phyloP scores from a whole-genome alignment of 2,888 invertebrate species.

The Netelia virgata region DNA sequence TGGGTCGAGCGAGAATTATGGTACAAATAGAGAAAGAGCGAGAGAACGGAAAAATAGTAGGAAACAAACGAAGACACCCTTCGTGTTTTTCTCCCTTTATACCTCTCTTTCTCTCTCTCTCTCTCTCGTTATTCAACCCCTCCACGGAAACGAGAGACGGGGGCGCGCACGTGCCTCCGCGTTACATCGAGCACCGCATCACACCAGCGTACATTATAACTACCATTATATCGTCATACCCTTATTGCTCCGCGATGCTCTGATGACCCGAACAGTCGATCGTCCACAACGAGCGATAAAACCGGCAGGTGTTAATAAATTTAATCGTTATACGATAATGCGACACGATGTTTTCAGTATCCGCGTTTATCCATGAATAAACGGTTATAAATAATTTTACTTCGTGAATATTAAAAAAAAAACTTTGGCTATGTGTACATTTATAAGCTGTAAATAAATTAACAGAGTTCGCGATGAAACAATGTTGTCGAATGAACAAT shows the following conservation, averaged over 20 bases:
- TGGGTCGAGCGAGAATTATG: slow-evolving; percentile 21
- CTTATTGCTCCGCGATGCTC: slow-evolving; percentile 43
- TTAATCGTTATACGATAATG: slow-evolving; percentile 40
- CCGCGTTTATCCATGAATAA: neutral
- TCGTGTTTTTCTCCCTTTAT: slow-evolving; percentile 25
- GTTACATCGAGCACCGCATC: slow-evolving; percentile 55
- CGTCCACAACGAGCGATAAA: slow-evolving; percentile 29
- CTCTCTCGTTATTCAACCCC: slow-evolving; percentile 57
- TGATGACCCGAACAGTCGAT: slow-evolving; percentile 42
- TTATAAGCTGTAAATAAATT: neutral
- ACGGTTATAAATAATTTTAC: neutral
- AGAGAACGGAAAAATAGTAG: slow-evolving; percentile 44
- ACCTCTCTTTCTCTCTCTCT: slow-evolving; percentile 43
- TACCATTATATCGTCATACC: slow-evolving; percentile 57
- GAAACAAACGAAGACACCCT: slow-evolving; percentile 55
- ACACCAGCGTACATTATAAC: slow-evolving; percentile 41
- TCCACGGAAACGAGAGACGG: slow-evolving; percentile 44
- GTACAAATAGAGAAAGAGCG: slow-evolving; percentile 13
- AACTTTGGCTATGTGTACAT: neutral
- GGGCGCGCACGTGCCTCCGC: slow-evolving; percentile 60
- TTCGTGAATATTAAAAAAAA: neutral
- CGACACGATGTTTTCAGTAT: neutral
- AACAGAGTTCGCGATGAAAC: neutral
- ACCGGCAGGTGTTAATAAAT: slow-evolving; percentile 60
- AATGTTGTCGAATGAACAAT: neutral